Conservation (phyloP, 2,888 invertebrate species). For the Pterostichus madidus region DNA sequence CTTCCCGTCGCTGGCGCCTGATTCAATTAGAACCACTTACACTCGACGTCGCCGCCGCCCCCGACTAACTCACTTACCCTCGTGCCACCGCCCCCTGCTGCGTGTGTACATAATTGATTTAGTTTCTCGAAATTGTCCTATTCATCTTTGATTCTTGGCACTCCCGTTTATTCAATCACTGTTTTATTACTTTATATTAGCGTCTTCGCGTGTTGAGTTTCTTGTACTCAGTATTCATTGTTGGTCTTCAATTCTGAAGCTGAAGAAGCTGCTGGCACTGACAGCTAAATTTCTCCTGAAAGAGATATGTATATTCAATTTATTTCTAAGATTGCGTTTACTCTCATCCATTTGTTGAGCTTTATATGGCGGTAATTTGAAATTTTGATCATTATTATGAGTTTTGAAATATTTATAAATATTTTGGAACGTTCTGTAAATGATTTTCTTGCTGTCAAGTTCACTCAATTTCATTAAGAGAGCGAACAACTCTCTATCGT, state of each 20-base stretch:
- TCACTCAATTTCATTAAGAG: too few species aligned
- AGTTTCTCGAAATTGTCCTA: slow-evolving; percentile 64
- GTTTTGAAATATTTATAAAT: too few species aligned
- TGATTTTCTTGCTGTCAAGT: too few species aligned
- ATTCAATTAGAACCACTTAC: slow-evolving; percentile 71
- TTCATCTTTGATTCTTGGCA: slow-evolving; percentile 65
- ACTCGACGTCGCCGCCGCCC: slow-evolving; percentile 50
- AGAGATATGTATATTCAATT: slow-evolving; percentile 38
- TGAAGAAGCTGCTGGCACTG: not conserved
- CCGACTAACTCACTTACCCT: slow-evolving; percentile 51
- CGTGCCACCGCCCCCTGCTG: not conserved
- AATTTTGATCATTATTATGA: not conserved
- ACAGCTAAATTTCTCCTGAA: slow-evolving; percentile 6
- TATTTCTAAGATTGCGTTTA: not conserved
- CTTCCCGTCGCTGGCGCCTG: slow-evolving; percentile 62
- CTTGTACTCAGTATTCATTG: slow-evolving; percentile 25
- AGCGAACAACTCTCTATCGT: too few species aligned
- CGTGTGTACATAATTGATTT: slow-evolving; percentile 64
- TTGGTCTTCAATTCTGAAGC: not conserved
- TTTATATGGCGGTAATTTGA: slow-evolving; percentile 12
- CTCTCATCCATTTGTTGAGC: not conserved
- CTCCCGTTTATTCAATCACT: slow-evolving; percentile 62
- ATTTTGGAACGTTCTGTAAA: too few species aligned
- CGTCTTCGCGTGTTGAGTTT: slow-evolving; percentile 33
- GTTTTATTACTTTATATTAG: slow-evolving; percentile 58